Percentiles rank a stretch among this genome's conserved stretches.
These are phyloP conservation scores for Aphelocoma coerulescens DNA, from an alignment of 2,113 vertebrate species.

Conservation along the genomic window DNA sequence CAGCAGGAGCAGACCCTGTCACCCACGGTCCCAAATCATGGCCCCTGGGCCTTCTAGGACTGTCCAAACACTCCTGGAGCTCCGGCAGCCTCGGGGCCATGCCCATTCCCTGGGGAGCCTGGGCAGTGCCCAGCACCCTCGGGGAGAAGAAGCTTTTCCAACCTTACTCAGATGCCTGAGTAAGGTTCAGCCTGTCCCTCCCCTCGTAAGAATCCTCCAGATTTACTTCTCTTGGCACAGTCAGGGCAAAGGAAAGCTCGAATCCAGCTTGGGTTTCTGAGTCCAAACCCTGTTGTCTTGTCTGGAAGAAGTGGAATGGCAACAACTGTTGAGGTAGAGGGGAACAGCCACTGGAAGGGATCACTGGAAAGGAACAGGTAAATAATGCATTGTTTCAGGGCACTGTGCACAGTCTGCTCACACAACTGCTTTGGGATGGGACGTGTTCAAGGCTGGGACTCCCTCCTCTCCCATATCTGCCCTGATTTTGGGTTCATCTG, in stretches of 20 bases:
- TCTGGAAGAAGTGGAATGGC: background rate
- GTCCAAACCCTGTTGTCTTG: background rate
- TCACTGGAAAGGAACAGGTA: background rate
- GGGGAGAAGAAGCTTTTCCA: too few relatives aligned
- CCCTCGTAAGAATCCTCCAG: background rate
- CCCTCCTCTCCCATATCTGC: background rate
- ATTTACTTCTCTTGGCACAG: background rate
- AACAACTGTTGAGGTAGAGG: background rate
- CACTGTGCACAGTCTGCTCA: background rate
- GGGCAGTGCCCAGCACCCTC: background rate
- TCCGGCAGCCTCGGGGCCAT: background rate
- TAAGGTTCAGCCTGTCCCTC: background rate
- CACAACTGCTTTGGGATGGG: background rate
- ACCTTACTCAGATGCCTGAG: background rate
- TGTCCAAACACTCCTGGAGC: rapidly evolving
- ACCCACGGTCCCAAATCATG: rapidly evolving
- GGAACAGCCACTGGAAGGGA: too few relatives aligned
- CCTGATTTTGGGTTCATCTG: too few relatives aligned
- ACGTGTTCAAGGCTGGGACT: background rate
- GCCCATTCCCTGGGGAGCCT: background rate
- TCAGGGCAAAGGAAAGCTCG: background rate
- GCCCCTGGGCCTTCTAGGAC: rapidly evolving
- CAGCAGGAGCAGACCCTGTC: background rate
- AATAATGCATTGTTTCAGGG: background rate
- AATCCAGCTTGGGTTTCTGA: background rate